Evolutionary conservation across 2,797 vertebrate species (phyloP).

Genomic region (Pogoniulus pusillus): DNA sequence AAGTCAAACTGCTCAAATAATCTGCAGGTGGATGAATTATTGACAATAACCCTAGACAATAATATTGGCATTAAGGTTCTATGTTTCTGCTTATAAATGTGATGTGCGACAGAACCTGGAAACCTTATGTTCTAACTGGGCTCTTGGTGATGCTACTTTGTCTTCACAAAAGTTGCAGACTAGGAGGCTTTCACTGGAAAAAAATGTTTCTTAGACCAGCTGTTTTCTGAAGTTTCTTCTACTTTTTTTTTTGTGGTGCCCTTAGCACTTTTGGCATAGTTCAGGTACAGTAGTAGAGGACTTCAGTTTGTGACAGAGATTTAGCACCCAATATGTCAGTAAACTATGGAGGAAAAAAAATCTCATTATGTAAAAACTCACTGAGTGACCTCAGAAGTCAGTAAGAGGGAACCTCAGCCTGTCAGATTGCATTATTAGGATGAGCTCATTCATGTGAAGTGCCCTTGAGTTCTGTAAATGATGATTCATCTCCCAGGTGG

Average conservation of each 20-base stretch:
- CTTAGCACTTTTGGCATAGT: neutral
- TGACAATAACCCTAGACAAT: neutral
- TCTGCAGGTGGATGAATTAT: neutral
- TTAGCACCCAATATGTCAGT: neutral
- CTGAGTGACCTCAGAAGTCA: slow-evolving; percentile 7
- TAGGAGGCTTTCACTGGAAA: too few species aligned
- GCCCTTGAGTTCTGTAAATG: slow-evolving; percentile 12
- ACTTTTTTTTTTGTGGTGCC: neutral
- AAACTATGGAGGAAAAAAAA: neutral
- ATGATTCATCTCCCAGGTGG: slow-evolving; percentile 12
- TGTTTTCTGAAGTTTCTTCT: neutral
- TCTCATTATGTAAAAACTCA: neutral
- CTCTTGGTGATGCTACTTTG: neutral
- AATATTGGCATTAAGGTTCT: neutral
- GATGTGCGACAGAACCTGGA: neutral
- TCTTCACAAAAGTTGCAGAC: neutral
- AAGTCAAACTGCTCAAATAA: neutral
- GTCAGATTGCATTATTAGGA: slow-evolving; percentile 22
- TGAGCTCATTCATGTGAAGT: neutral
- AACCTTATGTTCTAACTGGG: neutral
- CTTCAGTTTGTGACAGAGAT: neutral
- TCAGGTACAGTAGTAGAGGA: neutral
- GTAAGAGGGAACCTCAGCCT: slow-evolving; percentile 3
- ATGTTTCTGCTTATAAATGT: neutral
- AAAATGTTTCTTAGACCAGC: neutral